phyloP scores from a whole-genome alignment of 2,113 vertebrate genomes.

The Rhinopithecus roxellana region DNA sequence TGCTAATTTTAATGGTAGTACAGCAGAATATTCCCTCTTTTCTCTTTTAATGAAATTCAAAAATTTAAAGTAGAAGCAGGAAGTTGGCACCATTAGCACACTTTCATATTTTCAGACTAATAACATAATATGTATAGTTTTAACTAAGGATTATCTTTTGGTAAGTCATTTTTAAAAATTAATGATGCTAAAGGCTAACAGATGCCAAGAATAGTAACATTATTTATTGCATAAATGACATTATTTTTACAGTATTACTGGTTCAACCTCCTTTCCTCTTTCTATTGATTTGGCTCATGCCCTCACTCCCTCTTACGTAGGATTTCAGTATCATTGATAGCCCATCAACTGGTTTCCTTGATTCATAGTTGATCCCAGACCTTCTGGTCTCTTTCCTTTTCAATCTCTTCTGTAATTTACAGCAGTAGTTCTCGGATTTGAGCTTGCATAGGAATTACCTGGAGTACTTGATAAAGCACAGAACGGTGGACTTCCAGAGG shows the following conservation, averaged over 20 bases:
- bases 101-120: conserved; percentile 7
- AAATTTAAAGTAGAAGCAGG: not conserved
- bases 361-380: not conserved
- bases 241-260: not conserved
- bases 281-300: not conserved
- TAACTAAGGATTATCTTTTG: not conserved
- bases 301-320: not conserved
- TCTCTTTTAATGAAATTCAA: conserved; percentile 34
- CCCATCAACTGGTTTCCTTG: not conserved
- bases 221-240: not conserved
- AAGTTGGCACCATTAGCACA: not conserved
- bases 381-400: not conserved
- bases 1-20: not conserved
- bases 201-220: not conserved
- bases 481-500: not conserved
- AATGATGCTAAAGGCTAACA: not conserved
- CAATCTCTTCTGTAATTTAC: not conserved
- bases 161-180: not conserved
- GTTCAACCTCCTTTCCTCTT: not conserved
- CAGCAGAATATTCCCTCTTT: not conserved
- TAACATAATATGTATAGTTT: not conserved
- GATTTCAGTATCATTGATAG: not conserved
- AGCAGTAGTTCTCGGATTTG: not conserved
- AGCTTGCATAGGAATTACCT: not conserved
- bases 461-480: not conserved